Base-by-base conservation (phyloP, 2,113 vertebrate genomes). In the Alces alces region DNA sequence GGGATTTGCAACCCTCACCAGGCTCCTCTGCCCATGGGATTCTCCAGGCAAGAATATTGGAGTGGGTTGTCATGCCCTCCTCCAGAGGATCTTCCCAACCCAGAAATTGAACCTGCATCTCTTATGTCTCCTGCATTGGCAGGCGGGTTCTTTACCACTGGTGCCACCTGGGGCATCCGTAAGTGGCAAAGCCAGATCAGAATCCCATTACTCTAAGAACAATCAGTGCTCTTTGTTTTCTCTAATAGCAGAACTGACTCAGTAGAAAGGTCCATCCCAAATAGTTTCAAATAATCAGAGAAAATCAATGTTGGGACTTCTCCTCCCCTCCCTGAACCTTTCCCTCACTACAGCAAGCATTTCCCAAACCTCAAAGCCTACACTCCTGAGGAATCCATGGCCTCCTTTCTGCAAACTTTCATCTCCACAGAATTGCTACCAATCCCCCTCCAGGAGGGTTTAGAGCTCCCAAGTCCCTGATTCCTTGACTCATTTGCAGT, bases 241-340 rank as follows among this genome's bases (percentile, higher is more conserved):
- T 36, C 3, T 89, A 93, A 90, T 23, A 66, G 10, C 16, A 50
- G 47, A 91, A 13, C 30, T 58, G 82, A 93, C 43, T 93, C 60
- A 93, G 58, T 82, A 82, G 82, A 91, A 94, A 87, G 30, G 39
- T 91, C 54, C 3, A 5, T 93, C 27, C 14, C 27, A 64, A 94
- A 85, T 47, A 87, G 21, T 85, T 95, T 88, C 36, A 96, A 70
- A 80, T 95, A 96, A 86, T 83, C 92, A 52, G 25, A 54, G 60
- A 93, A 86, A 92, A 66, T 54, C 58, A 73, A 19, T 76, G 17
- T 21, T 83, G 50, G 17, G 13, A 66, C 4, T 45, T 79, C 43
- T 73, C 19, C n/a, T 70, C n/a, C 54, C 10, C 76, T 79, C 27
- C 25, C 27, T 78, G 23, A 39, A 78, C 78, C 30, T 5, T 25